A percentile compares a stretch with the other conserved stretches of the same genome.
Conservation (phyloP, 1,140 invertebrate species). For the Copidosoma floridanum region DNA sequence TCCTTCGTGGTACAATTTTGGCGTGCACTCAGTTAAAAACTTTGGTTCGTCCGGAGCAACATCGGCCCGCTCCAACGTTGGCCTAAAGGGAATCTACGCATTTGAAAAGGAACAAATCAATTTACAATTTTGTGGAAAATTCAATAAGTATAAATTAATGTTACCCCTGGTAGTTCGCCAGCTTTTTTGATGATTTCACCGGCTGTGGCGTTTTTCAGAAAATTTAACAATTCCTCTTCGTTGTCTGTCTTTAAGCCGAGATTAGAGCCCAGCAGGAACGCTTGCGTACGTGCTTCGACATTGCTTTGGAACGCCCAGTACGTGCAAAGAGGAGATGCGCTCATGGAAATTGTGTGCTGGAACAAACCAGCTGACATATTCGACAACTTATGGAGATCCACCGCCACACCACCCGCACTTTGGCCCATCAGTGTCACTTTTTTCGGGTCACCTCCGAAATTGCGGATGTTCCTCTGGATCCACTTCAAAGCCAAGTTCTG, state of each 20-base stretch:
- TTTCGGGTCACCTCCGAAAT: slow-evolving; percentile 60
- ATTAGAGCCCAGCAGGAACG: slow-evolving; percentile 62
- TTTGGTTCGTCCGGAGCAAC: slow-evolving; percentile 49
- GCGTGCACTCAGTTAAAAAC: slow-evolving; percentile 60
- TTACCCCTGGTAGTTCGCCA: slow-evolving; percentile 4
- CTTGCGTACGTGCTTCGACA: slow-evolving; percentile 57
- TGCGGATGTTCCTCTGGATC: slow-evolving; percentile 61
- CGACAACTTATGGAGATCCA: slow-evolving; percentile 53
- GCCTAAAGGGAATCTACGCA: slow-evolving; percentile 57
- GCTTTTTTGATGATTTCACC: slow-evolving; percentile 28
- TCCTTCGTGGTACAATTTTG: slow-evolving; percentile 54
- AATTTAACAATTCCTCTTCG: slow-evolving; percentile 56
- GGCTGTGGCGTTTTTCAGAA: slow-evolving; percentile 31
- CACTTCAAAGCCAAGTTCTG: slow-evolving; percentile 62
- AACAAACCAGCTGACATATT: slow-evolving; percentile 59
- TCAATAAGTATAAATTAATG: neutral
- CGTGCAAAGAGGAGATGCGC: slow-evolving; percentile 66
- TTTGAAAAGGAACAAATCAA: slow-evolving; percentile 40
- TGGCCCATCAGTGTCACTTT: slow-evolving; percentile 58
- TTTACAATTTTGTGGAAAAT: too few relatives aligned
- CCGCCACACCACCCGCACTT: slow-evolving; percentile 52
- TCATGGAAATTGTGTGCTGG: slow-evolving; percentile 63
- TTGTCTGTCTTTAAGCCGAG: slow-evolving; percentile 51
- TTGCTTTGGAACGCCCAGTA: slow-evolving; percentile 62
- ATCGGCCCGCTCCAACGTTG: slow-evolving; percentile 44